Base-by-base conservation (phyloP, 2,888 invertebrate species). In the Trichogramma dendrolimi region DNA sequence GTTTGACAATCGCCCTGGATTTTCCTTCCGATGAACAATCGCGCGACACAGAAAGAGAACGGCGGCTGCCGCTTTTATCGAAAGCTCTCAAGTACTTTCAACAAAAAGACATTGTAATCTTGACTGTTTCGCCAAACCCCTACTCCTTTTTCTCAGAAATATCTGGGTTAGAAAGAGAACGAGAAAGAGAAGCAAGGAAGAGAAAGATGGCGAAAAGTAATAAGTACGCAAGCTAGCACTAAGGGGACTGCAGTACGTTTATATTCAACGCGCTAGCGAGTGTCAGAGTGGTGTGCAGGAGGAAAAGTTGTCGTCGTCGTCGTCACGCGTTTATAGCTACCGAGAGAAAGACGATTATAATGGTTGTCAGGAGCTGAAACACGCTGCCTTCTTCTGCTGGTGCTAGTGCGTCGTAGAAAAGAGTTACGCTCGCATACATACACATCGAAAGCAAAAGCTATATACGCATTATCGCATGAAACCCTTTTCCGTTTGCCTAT, bases 311-410 rank as follows among this genome's bases (percentile, higher is more conserved):
- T 14, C 14, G 14, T 14, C 14, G 14, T 14, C 14, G 14, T 14
- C 14, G 14, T 39, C 55, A 55, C 58, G 43, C 53, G 61, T n/a
- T 54, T 50, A 50, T 5, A 48, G 55, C 55, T 46, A 47, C 43
- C 47, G 46, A 50, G 56, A 59, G 56, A 59, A 62, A 62, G 57
- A 42, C 61, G 61, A 62, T 62, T 54, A 62, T 58, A 59, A 58
- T 60, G 53, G 60, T 57, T 54, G 52, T 46, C 43, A 49, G 60
- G 61, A 58, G 57, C 63, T 59, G 11, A 7, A 52, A 56, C 53
- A 11, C 58, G 59, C 44, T 6, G 11, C 39, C 47, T 10, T 47
- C 60, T 53, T 47, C 14, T n/a, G 47, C 11, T 11, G 47, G 47
- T n/a, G 54, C 14, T 14, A 14, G 14, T 14, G 1, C 14, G 14